A percentile compares a stretch with the other conserved stretches of the same genome.
Evolutionary conservation across 2,113 vertebrate species (phyloP).

Genomic region (Vireo altiloquus): DNA sequence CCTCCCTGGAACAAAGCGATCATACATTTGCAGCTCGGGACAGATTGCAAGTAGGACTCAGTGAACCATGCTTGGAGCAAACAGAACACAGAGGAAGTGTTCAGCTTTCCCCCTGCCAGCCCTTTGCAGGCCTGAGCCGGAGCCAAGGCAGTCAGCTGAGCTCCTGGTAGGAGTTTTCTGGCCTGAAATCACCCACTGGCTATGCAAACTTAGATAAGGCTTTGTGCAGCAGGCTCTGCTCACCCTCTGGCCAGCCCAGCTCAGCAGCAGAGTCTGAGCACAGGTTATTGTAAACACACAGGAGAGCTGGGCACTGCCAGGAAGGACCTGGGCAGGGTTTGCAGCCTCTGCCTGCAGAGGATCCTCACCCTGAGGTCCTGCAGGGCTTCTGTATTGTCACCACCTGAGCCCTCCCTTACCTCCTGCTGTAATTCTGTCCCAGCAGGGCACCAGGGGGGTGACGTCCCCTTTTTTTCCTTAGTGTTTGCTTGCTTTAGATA

Average conservation of each 20-base stretch:
- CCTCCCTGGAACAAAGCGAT: neutral
- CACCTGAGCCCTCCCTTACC: neutral
- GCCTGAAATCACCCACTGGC: neutral
- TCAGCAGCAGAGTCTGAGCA: neutral
- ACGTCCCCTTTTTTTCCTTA: neutral
- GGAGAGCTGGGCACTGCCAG: neutral
- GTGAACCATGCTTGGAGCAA: neutral
- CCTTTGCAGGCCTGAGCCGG: neutral
- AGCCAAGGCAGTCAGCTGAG: slow-evolving; percentile 9
- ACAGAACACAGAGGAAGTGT: neutral
- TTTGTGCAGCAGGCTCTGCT: neutral
- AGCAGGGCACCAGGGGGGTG: neutral
- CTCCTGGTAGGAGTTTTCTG: neutral
- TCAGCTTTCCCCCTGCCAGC: neutral
- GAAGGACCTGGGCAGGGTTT: neutral
- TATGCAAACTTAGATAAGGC: neutral
- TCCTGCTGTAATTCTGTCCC: neutral
- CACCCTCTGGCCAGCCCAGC: neutral
- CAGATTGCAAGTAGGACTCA: neutral
- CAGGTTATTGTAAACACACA: neutral
- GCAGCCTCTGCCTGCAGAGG: neutral
- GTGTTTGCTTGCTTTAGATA: neutral
- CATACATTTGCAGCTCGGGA: neutral
- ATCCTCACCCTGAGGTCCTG: neutral
- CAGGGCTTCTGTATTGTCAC: accelerated